Evolutionary conservation across 1,140 invertebrate species (phyloP), one percentile per base, ranked within the genome.

Genomic region (Trichoplusia ni): DNA sequence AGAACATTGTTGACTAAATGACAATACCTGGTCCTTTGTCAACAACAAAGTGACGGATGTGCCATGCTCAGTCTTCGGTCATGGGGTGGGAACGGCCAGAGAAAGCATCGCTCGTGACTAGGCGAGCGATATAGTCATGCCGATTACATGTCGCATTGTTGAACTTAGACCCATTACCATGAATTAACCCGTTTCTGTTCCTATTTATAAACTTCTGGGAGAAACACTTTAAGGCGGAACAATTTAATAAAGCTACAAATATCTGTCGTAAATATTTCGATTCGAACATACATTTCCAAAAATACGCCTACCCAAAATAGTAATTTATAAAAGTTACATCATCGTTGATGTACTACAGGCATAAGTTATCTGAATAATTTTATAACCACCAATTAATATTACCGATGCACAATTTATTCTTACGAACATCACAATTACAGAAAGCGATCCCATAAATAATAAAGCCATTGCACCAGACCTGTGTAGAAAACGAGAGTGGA

Each of bases 381-480:
- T 44, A 31, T 19, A 58, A 44, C 54, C 16, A 13, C 31, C 54
- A 44, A 58, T 58, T 58, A 58, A 58, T 56, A 40, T 40, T 56
- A 56, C 51, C 21, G 27, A 40, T 58, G 37, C 7, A 27, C 14
- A 56, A 58, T 58, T 44, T 58, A 58, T 58, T 58, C 9, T 44
- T 29, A 19, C 14, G 27, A 44, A 44, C 54, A 44, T 23, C 25
- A 58, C 38, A 29, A 58, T 58, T 29, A 29, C 25, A 44, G 51
- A 29, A 58, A 58, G 54, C 54, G 54, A 58, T 44, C 27, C 54
- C 13, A 58, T 58, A 58, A 44, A 58, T 58, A 31, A 58, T 33
- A 44, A 11, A 16, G 19, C 2, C 37, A 58, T 44, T 58, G 54
- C 54, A 27, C 37, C 54, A 31, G 38, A n/a, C 38, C 38, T 58